Conservation (phyloP, 2,888 invertebrate species). For the Apamea anceps region DNA sequence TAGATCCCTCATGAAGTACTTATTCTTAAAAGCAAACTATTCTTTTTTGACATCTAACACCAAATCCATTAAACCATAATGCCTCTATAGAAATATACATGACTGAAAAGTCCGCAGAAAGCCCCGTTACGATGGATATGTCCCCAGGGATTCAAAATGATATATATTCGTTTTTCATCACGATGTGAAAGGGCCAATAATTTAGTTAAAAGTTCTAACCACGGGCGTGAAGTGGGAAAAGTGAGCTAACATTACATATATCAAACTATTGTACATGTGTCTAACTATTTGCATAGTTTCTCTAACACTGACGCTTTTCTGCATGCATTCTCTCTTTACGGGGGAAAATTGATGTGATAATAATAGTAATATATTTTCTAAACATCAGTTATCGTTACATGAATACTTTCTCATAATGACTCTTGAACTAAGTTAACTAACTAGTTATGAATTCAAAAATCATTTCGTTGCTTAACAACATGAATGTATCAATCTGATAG, state of each 20-base stretch:
- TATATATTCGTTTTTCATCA: slow-evolving; percentile 55
- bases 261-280: slow-evolving; percentile 9
- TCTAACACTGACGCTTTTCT: not conserved
- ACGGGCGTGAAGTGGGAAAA: slow-evolving; percentile 4
- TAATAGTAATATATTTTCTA: too few species aligned
- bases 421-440: too few species aligned
- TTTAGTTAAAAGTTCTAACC: slow-evolving; percentile 50
- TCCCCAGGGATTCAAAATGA: slow-evolving; percentile 35
- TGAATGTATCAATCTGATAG: not conserved
- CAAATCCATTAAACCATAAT: slow-evolving; percentile 33
- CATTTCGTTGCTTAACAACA: not conserved
- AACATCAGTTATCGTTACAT: too few species aligned
- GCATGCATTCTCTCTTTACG: not conserved
- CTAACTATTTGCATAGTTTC: slow-evolving; percentile 2
- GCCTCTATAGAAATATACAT: slow-evolving; percentile 15
- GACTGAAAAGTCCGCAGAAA: slow-evolving; percentile 31
- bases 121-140: slow-evolving; percentile 45
- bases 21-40: not conserved
- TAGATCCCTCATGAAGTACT: not conserved
- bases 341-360: not conserved
- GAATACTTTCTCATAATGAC: too few species aligned
- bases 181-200: slow-evolving; percentile 39
- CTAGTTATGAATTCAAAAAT: too few species aligned
- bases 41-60: slow-evolving; percentile 4
- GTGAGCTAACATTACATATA: not conserved